Percentiles rank a stretch among this genome's conserved stretches.
phyloP scores from a whole-genome alignment of 2,113 vertebrate species.

The crab-eating macaque (Macaca fascicularis) region DNA sequence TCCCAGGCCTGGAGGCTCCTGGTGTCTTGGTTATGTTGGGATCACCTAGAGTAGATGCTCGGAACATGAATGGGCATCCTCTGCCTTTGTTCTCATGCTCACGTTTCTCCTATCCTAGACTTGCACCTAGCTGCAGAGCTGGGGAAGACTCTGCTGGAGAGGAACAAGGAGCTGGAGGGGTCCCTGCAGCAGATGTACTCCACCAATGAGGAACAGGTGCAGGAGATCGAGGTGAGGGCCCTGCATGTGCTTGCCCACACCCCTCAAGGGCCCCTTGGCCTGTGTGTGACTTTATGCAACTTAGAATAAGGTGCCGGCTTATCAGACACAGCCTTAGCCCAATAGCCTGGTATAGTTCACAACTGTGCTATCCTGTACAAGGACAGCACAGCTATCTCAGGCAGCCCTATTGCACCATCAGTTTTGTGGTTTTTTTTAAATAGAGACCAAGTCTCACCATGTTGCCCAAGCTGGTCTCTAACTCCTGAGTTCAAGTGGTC shows the following conservation, averaged over 20 bases:
- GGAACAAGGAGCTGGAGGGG: constrained; percentile 98
- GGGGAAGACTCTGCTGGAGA: constrained; percentile 96
- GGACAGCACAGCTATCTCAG: background rate
- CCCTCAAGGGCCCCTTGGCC: background rate
- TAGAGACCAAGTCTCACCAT: too few relatives aligned
- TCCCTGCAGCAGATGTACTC: constrained; percentile 98
- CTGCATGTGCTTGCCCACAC: rapidly evolving
- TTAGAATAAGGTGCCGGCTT: background rate
- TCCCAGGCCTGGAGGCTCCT: background rate
- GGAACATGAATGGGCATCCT: background rate
- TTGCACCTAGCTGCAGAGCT: constrained; percentile 86
- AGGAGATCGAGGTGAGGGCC: constrained; percentile 94
- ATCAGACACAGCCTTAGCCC: background rate
- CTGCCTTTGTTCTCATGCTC: background rate
- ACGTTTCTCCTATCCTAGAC: background rate
- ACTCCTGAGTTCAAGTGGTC: too few relatives aligned
- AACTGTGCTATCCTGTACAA: background rate
- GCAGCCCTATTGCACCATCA: background rate
- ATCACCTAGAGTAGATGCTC: background rate
- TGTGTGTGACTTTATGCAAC: background rate
- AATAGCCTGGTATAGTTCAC: background rate
- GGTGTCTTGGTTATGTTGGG: background rate
- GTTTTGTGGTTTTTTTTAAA: too few relatives aligned
- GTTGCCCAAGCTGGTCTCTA: too few relatives aligned
- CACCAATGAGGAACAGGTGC: constrained; percentile 92